phyloP scores from a whole-genome alignment of 2,797 vertebrate genomes.

The Coregonus suidteri region DNA sequence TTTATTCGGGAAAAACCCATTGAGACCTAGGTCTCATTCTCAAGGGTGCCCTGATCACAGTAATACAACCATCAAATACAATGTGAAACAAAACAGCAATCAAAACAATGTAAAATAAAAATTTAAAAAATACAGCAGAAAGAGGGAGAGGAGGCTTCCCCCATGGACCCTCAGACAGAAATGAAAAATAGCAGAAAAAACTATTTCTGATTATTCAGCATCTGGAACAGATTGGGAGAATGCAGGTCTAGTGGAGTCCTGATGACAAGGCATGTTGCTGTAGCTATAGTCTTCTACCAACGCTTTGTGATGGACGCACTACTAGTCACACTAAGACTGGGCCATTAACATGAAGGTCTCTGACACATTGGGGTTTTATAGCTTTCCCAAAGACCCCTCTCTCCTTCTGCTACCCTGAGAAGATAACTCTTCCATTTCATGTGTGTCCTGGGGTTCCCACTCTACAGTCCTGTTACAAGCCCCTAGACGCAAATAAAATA shows the following conservation, averaged over 20 bases:
- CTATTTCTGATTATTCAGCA: conserved; percentile 68
- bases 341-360: conserved; percentile 15
- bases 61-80: too few species aligned
- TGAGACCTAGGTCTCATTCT: too few species aligned
- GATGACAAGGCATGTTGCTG: conserved; percentile 33
- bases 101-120: too few species aligned
- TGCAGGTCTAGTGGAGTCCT: conserved; percentile 50
- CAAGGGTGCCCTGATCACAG: too few species aligned
- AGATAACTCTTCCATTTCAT: neutral
- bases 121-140: too few species aligned
- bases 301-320: neutral
- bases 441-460: conserved; percentile 17
- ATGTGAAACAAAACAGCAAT: too few species aligned
- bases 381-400: neutral
- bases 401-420: neutral
- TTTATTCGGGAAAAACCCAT: too few species aligned
- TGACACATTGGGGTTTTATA: conserved; percentile 17
- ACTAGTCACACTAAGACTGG: conserved; percentile 9
- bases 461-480: conserved; percentile 10
- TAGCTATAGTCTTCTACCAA: neutral
- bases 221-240: conserved; percentile 75
- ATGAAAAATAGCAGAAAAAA: conserved; percentile 12
- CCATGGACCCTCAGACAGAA: neutral
- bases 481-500: neutral
- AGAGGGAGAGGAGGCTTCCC: neutral